Conservation (phyloP, 2,113 vertebrate genomes). For the Eptesicus fuscus region DNA sequence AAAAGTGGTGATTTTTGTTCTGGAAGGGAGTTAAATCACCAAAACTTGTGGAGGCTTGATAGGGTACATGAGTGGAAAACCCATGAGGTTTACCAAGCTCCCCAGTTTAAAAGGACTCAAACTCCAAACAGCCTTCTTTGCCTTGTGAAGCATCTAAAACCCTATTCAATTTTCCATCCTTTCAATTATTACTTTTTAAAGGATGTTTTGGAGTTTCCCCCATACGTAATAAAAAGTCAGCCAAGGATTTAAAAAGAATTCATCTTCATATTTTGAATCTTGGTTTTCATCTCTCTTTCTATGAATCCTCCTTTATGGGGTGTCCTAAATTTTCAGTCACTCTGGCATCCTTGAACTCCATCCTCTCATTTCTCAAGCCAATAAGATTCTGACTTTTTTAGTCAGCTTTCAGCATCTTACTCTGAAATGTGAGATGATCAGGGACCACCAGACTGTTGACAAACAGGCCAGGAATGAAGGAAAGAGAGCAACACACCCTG, state of each 20-base stretch:
- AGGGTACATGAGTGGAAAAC: background rate
- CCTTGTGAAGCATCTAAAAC: background rate
- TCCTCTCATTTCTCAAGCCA: background rate
- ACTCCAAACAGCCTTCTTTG: background rate
- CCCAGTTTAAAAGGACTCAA: background rate
- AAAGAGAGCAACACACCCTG: background rate
- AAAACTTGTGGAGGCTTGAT: background rate
- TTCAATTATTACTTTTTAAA: background rate
- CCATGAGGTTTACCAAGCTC: background rate
- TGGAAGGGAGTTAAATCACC: background rate
- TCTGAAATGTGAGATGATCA: background rate
- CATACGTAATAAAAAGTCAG: background rate
- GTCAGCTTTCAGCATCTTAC: background rate
- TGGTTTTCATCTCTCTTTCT: background rate
- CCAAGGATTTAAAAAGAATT: background rate
- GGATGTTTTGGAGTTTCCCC: background rate
- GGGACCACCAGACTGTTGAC: background rate
- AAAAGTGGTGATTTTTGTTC: background rate
- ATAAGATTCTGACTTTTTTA: background rate
- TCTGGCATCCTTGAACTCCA: background rate
- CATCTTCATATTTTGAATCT: background rate
- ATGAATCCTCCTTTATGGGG: background rate
- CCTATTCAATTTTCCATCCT: background rate
- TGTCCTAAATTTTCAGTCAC: background rate
- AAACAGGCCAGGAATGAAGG: background rate